Conservation (phyloP, 2,113 vertebrate genomes). For the Atrichornis clamosus region DNA sequence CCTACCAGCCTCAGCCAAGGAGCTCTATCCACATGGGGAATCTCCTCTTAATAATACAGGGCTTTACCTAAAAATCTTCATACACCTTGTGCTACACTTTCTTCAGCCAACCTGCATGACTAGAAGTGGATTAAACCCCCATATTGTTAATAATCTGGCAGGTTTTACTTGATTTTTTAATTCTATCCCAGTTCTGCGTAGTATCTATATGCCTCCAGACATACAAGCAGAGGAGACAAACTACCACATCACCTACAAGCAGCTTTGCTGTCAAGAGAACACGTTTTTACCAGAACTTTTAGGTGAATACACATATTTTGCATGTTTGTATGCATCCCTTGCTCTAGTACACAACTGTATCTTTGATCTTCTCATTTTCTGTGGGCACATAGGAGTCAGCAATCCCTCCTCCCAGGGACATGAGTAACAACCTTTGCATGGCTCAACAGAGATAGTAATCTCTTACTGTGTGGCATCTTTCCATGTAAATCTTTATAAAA, state of each 20-base stretch:
- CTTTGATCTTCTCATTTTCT: neutral
- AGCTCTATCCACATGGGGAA: neutral
- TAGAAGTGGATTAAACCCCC: neutral
- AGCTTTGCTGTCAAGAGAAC: neutral
- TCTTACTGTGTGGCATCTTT: neutral
- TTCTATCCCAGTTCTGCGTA: neutral
- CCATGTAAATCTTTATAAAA: neutral
- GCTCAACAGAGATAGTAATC: neutral
- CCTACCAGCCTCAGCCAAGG: neutral
- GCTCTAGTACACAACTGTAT: neutral
- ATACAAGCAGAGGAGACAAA: neutral
- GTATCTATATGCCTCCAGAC: neutral
- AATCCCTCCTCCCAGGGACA: neutral
- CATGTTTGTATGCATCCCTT: rapidly evolving
- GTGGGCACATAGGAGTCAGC: neutral
- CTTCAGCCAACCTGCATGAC: neutral
- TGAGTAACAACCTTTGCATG: neutral
- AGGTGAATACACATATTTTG: neutral
- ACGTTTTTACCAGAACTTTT: neutral
- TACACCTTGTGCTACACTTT: neutral
- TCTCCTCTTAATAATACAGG: neutral
- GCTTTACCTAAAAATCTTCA: neutral
- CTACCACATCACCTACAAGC: neutral
- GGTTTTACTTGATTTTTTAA: neutral
- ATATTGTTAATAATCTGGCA: neutral